A percentile compares a stretch with the other conserved stretches of the same genome.
Conservation (phyloP, 1,140 invertebrate genomes). For the Habropoda laboriosa region DNA sequence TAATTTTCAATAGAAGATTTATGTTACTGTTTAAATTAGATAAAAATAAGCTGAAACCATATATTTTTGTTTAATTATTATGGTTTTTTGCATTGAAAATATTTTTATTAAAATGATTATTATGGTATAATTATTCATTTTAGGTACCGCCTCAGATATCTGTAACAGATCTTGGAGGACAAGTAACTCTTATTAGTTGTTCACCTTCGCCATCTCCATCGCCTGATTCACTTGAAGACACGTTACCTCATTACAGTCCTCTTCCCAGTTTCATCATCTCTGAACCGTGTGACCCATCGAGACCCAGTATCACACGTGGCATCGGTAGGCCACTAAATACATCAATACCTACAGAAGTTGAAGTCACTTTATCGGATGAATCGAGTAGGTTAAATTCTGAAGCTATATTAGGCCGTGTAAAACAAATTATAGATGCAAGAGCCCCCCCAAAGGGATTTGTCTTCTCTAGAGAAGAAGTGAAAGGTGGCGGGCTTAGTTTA, state of each 20-base stretch:
- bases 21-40: conserved; percentile 13
- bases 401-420: conserved; percentile 91
- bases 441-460: conserved; percentile 89
- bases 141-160: conserved; percentile 91
- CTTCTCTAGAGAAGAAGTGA: conserved; percentile 80
- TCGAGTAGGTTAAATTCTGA: conserved; percentile 90
- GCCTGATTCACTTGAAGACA: conserved; percentile 77
- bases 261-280: conserved; percentile 87
- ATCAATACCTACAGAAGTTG: conserved; percentile 81
- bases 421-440: conserved; percentile 90
- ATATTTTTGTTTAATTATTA: conserved; percentile 32
- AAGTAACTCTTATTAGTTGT: conserved; percentile 88
- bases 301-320: conserved; percentile 90
- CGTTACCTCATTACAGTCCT: conserved; percentile 76
- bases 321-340: conserved; percentile 84
- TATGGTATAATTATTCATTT: conserved; percentile 35
- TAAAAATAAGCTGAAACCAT: no score
- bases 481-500: conserved; percentile 83
- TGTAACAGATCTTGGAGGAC: conserved; percentile 93
- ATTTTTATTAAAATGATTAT: neutral
- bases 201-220: conserved; percentile 81
- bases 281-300: conserved; percentile 87
- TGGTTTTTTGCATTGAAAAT: neutral
- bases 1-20: conserved; percentile 8
- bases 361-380: conserved; percentile 89